phyloP scores from a whole-genome alignment of 2,888 invertebrate species.

The Pterostichus niger region DNA sequence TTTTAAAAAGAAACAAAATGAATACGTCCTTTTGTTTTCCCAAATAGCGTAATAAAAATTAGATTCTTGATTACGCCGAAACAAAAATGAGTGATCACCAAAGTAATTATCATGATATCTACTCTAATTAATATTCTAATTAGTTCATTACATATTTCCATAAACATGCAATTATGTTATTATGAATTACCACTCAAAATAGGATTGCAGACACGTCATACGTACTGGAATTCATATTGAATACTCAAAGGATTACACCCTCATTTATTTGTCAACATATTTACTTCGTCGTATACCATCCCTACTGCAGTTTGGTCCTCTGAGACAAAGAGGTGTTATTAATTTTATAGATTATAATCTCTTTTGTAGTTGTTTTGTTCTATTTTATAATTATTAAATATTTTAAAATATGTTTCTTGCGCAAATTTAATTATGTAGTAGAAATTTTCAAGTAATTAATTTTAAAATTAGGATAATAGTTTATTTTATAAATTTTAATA shows the following conservation, averaged over 20 bases:
- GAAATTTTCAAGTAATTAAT: no score
- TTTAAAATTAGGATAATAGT: no score
- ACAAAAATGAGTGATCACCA: conserved; percentile 5
- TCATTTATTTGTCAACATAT: no score
- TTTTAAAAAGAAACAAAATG: not conserved
- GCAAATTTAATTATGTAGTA: no score
- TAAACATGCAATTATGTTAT: not conserved
- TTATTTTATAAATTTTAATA: no score
- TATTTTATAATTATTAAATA: not conserved
- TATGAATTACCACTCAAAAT: not conserved
- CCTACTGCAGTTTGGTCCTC: no score
- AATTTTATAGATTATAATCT: no score
- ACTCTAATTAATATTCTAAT: not conserved
- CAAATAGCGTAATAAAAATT: not conserved
- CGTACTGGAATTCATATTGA: not conserved
- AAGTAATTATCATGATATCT: conserved; percentile 3
- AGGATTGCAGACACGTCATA: not conserved
- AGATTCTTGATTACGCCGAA: not conserved
- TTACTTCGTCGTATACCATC: no score
- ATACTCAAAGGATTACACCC: not conserved
- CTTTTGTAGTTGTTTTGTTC: no score
- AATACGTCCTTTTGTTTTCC: no score
- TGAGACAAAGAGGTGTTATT: no score
- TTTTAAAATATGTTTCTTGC: no score
- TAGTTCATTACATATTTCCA: not conserved